Conservation (phyloP, 2,113 vertebrate genomes). For the Mola mola region DNA sequence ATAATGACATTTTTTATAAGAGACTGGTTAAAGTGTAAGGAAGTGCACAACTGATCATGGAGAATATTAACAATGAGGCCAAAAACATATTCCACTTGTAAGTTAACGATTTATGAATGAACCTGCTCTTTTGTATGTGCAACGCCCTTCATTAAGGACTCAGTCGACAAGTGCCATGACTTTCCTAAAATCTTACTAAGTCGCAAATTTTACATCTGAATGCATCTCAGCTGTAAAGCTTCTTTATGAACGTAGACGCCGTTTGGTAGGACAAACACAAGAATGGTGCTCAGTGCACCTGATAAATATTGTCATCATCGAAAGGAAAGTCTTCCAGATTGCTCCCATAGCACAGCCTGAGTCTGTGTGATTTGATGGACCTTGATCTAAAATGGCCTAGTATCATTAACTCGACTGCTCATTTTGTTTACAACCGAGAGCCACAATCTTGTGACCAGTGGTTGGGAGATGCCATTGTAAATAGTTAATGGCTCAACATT, state of each 20-base stretch:
- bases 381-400: slow-evolving; percentile 45
- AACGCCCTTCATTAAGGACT: not conserved
- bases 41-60: slow-evolving; percentile 46
- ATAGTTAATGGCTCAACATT: slow-evolving; percentile 31
- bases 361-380: slow-evolving; percentile 22
- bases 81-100: not conserved
- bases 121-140: not conserved
- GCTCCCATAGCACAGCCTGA: slow-evolving; percentile 1
- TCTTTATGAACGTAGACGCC: not conserved
- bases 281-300: not conserved
- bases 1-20: slow-evolving; percentile 4
- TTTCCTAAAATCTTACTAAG: too few relatives aligned
- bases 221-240: not conserved
- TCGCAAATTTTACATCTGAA: not conserved
- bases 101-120: slow-evolving; percentile 67
- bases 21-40: slow-evolving; percentile 75
- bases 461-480: slow-evolving; percentile 41
- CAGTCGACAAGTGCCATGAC: too few relatives aligned
- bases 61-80: not conserved
- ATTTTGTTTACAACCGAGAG: slow-evolving; percentile 48
- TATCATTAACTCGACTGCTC: slow-evolving; percentile 36
- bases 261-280: not conserved
- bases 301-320: slow-evolving; percentile 5
- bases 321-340: slow-evolving; percentile 10
- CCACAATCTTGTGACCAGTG: slow-evolving; percentile 38